Percentiles rank a stretch among this genome's conserved stretches.
These are phyloP conservation scores for Gallinago undulata DNA, from an alignment of 2,113 vertebrate genomes.

Conservation along the genomic window DNA sequence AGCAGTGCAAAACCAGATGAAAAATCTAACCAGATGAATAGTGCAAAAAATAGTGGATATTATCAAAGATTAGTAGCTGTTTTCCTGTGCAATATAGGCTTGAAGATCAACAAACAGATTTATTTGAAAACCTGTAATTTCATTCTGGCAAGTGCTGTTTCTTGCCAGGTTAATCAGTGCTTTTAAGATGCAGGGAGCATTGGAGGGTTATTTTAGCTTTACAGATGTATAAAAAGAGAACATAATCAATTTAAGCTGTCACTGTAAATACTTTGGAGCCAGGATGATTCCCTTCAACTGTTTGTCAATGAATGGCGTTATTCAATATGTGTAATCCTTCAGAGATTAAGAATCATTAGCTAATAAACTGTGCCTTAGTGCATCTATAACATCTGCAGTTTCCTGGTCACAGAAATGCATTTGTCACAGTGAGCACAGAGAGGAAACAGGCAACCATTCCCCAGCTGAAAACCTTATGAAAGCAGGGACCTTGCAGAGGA, in stretches of 20 bases:
- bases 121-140: not conserved
- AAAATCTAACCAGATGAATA: not conserved
- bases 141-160: not conserved
- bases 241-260: not conserved
- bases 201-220: not conserved
- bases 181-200: not conserved
- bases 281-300: conserved; percentile 14
- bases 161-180: not conserved
- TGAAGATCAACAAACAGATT: not conserved
- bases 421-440: not conserved
- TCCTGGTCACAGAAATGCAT: conserved; percentile 57
- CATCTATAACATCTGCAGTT: conserved; percentile 62
- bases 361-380: conserved; percentile 44
- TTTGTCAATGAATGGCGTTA: conserved; percentile 29
- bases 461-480: conserved; percentile 52
- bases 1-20: not conserved
- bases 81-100: not conserved
- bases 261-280: not conserved
- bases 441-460: conserved; percentile 41
- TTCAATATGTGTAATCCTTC: conserved; percentile 46
- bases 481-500: not conserved
- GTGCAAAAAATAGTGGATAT: not conserved
- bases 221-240: not conserved
- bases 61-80: not conserved
- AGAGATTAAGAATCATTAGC: conserved; percentile 39